phyloP scores from a whole-genome alignment of 1,140 invertebrate genomes.

The Zaprionus ornatus region DNA sequence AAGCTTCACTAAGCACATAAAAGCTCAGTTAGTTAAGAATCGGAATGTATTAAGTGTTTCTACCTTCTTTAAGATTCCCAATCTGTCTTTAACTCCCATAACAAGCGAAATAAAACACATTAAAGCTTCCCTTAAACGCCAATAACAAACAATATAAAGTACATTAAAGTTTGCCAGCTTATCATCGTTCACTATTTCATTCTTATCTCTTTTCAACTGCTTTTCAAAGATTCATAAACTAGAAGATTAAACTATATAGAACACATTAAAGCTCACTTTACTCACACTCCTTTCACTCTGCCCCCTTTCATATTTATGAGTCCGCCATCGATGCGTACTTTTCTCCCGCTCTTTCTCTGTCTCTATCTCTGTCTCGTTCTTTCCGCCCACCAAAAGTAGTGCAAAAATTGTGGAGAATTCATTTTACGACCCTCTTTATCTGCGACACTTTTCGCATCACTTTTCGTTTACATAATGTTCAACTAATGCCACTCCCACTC shows the following conservation, averaged over 20 bases:
- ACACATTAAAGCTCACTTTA: background rate
- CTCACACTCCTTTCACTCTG: background rate
- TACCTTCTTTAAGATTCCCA: too few species aligned
- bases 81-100: too few species aligned
- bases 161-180: background rate
- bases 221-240: background rate
- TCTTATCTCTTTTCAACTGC: background rate
- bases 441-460: conserved; percentile 15
- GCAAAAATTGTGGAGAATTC: background rate
- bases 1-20: background rate
- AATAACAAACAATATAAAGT: background rate
- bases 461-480: conserved; percentile 9
- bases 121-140: too few species aligned
- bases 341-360: background rate
- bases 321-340: background rate
- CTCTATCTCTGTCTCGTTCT: background rate
- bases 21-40: background rate
- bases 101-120: too few species aligned
- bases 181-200: background rate
- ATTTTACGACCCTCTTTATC: conserved; percentile 1
- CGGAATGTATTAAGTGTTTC: too few species aligned
- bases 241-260: background rate
- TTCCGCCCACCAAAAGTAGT: background rate
- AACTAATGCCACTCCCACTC: too few species aligned
- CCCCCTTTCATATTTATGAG: background rate